Evolutionary conservation across 2,888 invertebrate species (phyloP).

Genomic region (Agrochola litura): DNA sequence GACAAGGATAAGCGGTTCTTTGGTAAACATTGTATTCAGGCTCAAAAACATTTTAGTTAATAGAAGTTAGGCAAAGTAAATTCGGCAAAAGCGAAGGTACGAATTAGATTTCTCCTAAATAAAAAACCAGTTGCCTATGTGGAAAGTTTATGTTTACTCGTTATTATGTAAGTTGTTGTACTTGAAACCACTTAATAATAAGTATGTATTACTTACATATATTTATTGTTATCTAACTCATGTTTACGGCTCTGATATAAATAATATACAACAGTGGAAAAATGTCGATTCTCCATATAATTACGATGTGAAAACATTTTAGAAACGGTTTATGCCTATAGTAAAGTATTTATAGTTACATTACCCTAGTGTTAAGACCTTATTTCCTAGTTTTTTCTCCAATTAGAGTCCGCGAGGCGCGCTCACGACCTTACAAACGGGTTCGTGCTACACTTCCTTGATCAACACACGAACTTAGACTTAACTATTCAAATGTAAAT

Average conservation of each 20-base stretch:
- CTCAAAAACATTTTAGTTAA: constrained; percentile 33
- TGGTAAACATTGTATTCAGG: constrained; percentile 39
- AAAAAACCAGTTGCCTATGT: constrained; percentile 8
- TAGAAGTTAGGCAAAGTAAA: constrained; percentile 9
- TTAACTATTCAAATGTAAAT: constrained; percentile 43
- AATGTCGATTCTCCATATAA: constrained; percentile 19
- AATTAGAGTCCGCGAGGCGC: constrained; percentile 32
- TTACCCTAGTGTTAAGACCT: constrained; percentile 16
- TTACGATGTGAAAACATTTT: constrained; percentile 25
- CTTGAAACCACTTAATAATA: constrained; percentile 47
- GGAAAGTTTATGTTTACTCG: constrained; percentile 47
- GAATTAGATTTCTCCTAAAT: constrained; percentile 38
- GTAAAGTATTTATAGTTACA: constrained; percentile 28
- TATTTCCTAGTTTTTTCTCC: constrained; percentile 54
- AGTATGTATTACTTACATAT: constrained; percentile 38
- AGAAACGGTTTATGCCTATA: neutral
- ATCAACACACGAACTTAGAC: constrained; percentile 38
- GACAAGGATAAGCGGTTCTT: constrained; percentile 21
- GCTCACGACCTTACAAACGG: constrained; percentile 52
- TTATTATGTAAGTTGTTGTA: constrained; percentile 44
- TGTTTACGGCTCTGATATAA: constrained; percentile 12
- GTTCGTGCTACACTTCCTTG: constrained; percentile 51
- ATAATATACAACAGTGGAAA: constrained; percentile 17
- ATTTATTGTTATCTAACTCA: constrained; percentile 49
- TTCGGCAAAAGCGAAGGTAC: constrained; percentile 27